Evolutionary conservation across 2,888 invertebrate genomes (phyloP).

Genomic region (Eilema griseolum): DNA sequence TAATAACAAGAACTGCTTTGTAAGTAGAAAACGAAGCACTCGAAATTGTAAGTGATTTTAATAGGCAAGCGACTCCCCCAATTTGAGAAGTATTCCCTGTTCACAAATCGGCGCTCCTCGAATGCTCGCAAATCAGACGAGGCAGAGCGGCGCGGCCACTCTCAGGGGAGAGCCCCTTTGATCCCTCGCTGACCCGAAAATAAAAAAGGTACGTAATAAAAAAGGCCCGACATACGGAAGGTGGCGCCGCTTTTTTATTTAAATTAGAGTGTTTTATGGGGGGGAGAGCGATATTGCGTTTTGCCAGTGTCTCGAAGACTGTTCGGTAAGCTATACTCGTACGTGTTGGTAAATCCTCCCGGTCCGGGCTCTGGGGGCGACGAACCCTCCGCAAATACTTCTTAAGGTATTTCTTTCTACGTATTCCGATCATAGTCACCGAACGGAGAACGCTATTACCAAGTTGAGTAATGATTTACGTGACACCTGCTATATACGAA

Average conservation of each 20-base stretch:
- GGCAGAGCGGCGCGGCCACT: conserved; percentile 65
- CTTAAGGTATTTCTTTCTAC: conserved; percentile 67
- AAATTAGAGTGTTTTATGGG: conserved; percentile 87
- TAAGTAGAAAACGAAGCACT: conserved; percentile 61
- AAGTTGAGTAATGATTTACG: conserved; percentile 51
- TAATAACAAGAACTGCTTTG: conserved; percentile 62
- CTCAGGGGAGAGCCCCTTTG: conserved; percentile 85
- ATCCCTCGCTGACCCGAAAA: conserved; percentile 87
- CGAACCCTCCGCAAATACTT: conserved; percentile 72
- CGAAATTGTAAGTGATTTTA: conserved; percentile 82
- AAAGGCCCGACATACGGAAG: conserved; percentile 86
- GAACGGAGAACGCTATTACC: conserved; percentile 55
- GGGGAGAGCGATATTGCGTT: conserved; percentile 85
- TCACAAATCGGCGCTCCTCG: conserved; percentile 84
- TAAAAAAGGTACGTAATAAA: conserved; percentile 87
- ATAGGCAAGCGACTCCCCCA: conserved; percentile 82
- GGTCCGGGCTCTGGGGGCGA: conserved; percentile 62
- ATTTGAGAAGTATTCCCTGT: conserved; percentile 83
- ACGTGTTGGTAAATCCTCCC: conserved; percentile 71
- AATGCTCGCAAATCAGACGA: conserved; percentile 84
- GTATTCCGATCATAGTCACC: conserved; percentile 59
- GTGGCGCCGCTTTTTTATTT: conserved; percentile 87
- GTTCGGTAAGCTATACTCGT: conserved; percentile 73
- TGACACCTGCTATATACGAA: conserved; percentile 33
- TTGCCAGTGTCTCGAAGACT: conserved; percentile 81